Evolutionary conservation across 2,113 vertebrate genomes (phyloP).

Genomic region (Coregonus clupeaformis): DNA sequence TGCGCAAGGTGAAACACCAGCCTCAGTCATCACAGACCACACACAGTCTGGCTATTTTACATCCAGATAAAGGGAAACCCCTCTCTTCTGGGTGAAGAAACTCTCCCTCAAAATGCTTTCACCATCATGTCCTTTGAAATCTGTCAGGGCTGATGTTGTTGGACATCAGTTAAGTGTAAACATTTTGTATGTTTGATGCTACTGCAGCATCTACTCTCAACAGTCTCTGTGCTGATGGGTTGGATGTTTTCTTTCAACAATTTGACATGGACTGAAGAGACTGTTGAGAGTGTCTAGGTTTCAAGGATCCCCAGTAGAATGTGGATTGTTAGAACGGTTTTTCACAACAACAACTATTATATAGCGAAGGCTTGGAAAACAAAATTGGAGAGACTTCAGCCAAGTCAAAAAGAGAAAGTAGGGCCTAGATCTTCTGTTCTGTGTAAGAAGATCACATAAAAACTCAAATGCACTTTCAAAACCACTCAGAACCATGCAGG

Average conservation of each 20-base stretch:
- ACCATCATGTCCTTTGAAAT: conserved; percentile 15
- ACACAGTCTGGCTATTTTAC: conserved; percentile 34
- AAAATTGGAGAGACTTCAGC: not conserved
- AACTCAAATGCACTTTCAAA: not conserved
- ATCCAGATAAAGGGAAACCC: conserved; percentile 27
- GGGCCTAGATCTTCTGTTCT: no score
- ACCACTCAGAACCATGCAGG: not conserved
- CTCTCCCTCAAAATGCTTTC: conserved; percentile 16
- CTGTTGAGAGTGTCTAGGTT: conserved; percentile 6
- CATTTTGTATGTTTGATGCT: conserved; percentile 22
- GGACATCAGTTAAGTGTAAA: conserved; percentile 30
- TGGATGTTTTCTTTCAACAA: conserved; percentile 10
- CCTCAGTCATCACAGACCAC: conserved; percentile 12
- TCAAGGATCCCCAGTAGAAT: not conserved
- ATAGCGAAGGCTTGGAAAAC: not conserved
- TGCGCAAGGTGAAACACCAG: conserved; percentile 35
- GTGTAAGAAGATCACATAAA: not conserved
- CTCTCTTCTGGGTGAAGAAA: conserved; percentile 30
- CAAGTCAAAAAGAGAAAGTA: not conserved
- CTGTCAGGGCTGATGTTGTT: conserved; percentile 25
- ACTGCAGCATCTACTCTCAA: conserved; percentile 18
- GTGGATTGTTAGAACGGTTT: not conserved
- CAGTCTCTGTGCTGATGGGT: conserved; percentile 27
- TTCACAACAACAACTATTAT: not conserved
- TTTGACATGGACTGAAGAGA: not conserved